Conservation (phyloP, 2,797 vertebrate species). For the Pangasius krempfi region DNA sequence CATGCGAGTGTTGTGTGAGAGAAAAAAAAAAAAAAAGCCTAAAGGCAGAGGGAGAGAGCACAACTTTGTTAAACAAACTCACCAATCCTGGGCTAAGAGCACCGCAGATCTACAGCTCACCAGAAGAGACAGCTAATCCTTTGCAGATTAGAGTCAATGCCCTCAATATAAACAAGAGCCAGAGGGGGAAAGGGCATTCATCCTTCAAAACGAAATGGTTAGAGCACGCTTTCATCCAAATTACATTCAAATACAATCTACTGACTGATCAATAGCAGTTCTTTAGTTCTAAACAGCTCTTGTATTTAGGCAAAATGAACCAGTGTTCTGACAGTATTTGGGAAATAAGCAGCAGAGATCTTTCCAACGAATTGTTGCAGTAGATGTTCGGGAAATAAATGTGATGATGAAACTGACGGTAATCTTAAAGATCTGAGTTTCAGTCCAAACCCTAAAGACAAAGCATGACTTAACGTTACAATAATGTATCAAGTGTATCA, state of each 20-base stretch:
- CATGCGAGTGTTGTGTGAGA: neutral
- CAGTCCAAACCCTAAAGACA: neutral
- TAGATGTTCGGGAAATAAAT: neutral
- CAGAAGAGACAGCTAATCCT: conserved; percentile 42
- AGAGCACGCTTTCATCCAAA: conserved; percentile 6
- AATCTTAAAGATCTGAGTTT: conserved; percentile 8
- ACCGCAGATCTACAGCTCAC: conserved; percentile 17
- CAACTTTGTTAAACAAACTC: conserved; percentile 33
- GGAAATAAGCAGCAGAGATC: neutral
- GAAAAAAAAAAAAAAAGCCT: neutral
- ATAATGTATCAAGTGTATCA: neutral
- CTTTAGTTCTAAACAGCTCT: neutral
- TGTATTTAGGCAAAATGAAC: neutral
- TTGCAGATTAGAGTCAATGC: conserved; percentile 33
- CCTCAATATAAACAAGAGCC: conserved; percentile 21
- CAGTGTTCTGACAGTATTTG: neutral
- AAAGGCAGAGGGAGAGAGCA: neutral
- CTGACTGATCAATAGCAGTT: conserved; percentile 15
- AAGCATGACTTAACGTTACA: neutral
- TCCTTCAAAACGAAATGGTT: neutral
- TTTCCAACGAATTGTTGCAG: neutral
- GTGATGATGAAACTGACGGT: conserved; percentile 31
- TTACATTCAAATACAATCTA: conserved; percentile 3
- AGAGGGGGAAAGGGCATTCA: conserved; percentile 3
- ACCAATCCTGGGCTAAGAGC: conserved; percentile 21